Conservation (phyloP, 2,113 vertebrate genomes). For the Rhinolophus ferrumequinum region DNA sequence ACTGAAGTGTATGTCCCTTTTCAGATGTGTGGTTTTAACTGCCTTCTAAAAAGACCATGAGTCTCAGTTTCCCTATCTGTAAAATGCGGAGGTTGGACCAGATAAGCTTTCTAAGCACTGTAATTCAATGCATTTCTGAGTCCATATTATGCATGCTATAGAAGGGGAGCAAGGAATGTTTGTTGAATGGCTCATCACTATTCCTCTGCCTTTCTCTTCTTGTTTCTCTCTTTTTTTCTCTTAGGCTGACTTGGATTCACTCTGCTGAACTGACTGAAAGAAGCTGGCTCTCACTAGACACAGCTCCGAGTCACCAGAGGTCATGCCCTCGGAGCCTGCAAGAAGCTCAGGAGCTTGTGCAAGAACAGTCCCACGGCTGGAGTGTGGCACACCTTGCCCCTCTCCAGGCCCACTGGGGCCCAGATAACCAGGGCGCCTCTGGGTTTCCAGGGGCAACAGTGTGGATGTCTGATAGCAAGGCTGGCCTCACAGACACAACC, state of each 20-base stretch:
- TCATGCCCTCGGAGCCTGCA: fast-evolving
- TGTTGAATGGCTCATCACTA: neutral
- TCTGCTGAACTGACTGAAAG: neutral
- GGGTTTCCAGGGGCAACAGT: neutral
- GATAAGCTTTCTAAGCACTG: neutral
- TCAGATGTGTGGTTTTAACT: neutral
- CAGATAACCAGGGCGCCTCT: fast-evolving
- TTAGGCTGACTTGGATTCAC: neutral
- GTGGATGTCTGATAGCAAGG: fast-evolving
- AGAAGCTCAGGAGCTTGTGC: neutral
- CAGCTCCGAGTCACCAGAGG: neutral
- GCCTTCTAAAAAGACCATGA: neutral
- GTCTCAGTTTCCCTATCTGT: neutral
- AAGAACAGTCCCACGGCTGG: fast-evolving
- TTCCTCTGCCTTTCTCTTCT: neutral
- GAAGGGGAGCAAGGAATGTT: neutral
- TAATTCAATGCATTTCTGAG: neutral
- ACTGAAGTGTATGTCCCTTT: neutral
- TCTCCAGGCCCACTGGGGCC: neutral
- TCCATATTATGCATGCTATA: fast-evolving
- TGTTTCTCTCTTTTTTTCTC: neutral
- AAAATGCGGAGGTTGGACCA: neutral
- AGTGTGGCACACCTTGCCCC: fast-evolving
- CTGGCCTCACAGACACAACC: neutral
- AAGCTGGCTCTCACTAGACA: neutral